These are phyloP conservation scores for Pseudobourletiella spinata DNA, from an alignment of 1,140 invertebrate species.

Conservation along the genomic window DNA sequence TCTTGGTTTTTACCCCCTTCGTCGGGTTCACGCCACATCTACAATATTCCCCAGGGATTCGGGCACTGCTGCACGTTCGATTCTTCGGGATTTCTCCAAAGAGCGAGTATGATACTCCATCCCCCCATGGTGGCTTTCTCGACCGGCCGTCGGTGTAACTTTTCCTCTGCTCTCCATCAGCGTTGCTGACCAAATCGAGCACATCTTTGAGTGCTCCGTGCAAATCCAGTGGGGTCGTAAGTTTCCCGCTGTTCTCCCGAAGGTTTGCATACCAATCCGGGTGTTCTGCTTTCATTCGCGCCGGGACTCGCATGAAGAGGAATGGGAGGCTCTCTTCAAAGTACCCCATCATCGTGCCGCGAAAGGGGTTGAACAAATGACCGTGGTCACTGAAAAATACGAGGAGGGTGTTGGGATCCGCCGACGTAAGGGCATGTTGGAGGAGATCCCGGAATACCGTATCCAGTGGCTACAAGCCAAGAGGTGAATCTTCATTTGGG, in stretches of 20 bases:
- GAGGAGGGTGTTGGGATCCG: constrained; percentile 28
- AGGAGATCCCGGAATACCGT: constrained; percentile 13
- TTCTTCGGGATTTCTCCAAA: constrained; percentile 24
- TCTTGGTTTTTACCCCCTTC: constrained; percentile 1
- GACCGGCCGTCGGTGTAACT: neutral
- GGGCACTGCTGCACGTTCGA: constrained; percentile 26
- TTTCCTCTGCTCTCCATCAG: no score
- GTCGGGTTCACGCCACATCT: constrained; percentile 29
- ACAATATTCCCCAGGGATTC: constrained; percentile 30
- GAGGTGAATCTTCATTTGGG: no score
- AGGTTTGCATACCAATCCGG: constrained; percentile 21
- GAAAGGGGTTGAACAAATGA: constrained; percentile 30
- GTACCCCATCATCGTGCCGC: constrained; percentile 35
- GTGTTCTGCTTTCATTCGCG: neutral
- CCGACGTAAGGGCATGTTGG: constrained; percentile 5
- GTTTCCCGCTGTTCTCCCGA: constrained; percentile 18
- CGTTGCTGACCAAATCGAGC: constrained; percentile 8
- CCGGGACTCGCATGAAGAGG: constrained; percentile 32
- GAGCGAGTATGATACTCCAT: constrained; percentile 22
- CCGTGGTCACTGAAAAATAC: constrained; percentile 37
- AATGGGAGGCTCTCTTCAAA: constrained; percentile 36
- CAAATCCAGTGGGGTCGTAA: constrained; percentile 34
- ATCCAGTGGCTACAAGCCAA: neutral
- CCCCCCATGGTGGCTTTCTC: no score
- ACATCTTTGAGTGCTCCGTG: constrained; percentile 28